These are phyloP conservation scores for Dynastes grantii DNA, from an alignment of 2,888 invertebrate species.

Conservation along the genomic window DNA sequence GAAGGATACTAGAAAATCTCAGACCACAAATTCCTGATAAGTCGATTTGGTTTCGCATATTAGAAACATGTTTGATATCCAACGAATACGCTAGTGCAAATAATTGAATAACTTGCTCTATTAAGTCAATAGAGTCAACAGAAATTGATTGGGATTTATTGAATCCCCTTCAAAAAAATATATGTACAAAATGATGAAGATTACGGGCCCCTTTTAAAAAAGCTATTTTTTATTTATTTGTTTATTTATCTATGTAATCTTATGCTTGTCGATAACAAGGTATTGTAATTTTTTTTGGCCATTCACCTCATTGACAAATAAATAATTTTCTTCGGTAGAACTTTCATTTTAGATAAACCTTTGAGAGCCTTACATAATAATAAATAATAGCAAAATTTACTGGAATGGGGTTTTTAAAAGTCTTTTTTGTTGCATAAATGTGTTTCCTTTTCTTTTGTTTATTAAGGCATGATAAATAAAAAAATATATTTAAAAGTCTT, in stretches of 20 bases:
- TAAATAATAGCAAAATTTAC: background rate
- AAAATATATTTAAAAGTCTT: background rate
- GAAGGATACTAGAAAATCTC: background rate
- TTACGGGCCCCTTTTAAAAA: too few relatives aligned
- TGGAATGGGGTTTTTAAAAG: too few relatives aligned
- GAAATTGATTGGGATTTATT: too few relatives aligned
- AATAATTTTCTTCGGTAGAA: conserved; percentile 25
- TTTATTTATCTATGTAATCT: background rate
- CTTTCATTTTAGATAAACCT: conserved; percentile 27
- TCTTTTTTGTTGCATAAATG: background rate
- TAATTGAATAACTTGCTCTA: too few relatives aligned
- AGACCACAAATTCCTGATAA: conserved; percentile 10
- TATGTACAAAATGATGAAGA: too few relatives aligned
- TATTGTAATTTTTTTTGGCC: background rate
- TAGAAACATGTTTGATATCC: too few relatives aligned
- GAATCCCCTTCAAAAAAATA: too few relatives aligned
- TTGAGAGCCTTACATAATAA: conserved; percentile 15
- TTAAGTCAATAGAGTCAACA: too few relatives aligned
- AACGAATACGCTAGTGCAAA: too few relatives aligned
- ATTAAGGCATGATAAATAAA: background rate
- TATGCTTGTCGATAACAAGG: background rate
- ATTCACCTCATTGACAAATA: conserved; percentile 27
- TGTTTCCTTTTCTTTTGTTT: background rate
- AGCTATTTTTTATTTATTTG: too few relatives aligned
- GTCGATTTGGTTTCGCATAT: too few relatives aligned